A percentile compares a stretch with the other conserved stretches of the same genome.
phyloP scores from a whole-genome alignment of 2,113 vertebrate species.

The Periophthalmodon schlosseri region DNA sequence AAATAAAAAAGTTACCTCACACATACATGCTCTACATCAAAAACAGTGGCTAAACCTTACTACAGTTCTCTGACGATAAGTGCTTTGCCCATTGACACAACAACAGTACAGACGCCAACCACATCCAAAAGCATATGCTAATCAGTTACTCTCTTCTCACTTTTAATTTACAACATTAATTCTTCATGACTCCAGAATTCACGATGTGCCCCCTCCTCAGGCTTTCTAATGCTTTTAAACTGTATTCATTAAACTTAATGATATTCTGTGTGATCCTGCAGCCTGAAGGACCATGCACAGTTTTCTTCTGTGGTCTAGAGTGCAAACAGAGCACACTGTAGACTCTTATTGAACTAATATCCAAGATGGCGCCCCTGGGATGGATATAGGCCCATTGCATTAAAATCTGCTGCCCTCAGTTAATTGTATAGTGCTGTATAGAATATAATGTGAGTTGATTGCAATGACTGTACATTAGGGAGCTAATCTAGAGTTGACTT shows the following conservation, averaged over 20 bases:
- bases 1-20: too few relatives aligned
- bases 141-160: background rate
- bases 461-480: background rate
- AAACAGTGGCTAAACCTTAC: too few relatives aligned
- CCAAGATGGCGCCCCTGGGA: slow-evolving; percentile 47
- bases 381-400: slow-evolving; percentile 5
- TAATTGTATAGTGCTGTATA: slow-evolving; percentile 20
- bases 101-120: too few relatives aligned
- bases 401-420: slow-evolving; percentile 5
- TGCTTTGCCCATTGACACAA: too few relatives aligned
- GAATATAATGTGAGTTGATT: background rate
- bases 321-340: slow-evolving; percentile 11
- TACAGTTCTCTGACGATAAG: too few relatives aligned
- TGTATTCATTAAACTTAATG: slow-evolving; percentile 55
- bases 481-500: background rate
- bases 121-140: background rate
- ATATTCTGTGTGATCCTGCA: slow-evolving; percentile 48
- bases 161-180: slow-evolving; percentile 18
- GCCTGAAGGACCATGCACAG: slow-evolving; percentile 29
- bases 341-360: slow-evolving; percentile 27
- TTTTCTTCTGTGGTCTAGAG: slow-evolving; percentile 24
- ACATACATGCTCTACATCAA: too few relatives aligned
- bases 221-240: slow-evolving; percentile 46
- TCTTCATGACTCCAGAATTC: slow-evolving; percentile 20
- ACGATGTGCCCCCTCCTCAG: slow-evolving; percentile 14